Base-by-base conservation (phyloP, 2,797 vertebrate species). In the Lateolabrax maculatus region DNA sequence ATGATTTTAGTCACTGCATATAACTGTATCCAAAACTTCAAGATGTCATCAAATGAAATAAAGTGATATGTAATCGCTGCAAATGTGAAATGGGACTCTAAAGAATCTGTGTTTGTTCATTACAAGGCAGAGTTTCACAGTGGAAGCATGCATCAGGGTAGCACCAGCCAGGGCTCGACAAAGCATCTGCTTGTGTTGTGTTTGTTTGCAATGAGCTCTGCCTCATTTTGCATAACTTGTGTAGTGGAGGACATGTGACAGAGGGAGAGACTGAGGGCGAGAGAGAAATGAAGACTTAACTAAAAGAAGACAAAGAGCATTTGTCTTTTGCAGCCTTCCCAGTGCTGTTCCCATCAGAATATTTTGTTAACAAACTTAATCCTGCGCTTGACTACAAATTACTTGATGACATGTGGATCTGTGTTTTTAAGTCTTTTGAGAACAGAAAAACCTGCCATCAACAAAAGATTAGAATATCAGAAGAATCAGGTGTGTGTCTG, bases 221-320 rank as follows among this genome's bases (percentile, higher is more conserved):
- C 81, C 89, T 93, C 75, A 71, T 91, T 96, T 95, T 95, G 94
- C 95, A 95, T 95, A 96, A 94, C 93, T 94, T 91, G 91, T 92
- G 87, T 92, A 93, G 93, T 81, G 89, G 88, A 88, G 89, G 89
- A 86, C 95, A 96, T 95, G 95, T 95, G 95, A 94, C 85, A 27
- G 64, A 83, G 89, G 72, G 88, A 89, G 88, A 90, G 89, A 85
- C 82, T 6, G 90, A 91, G 85, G 86, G 92, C 78, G 83, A 93
- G 87, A 53, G 79, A 88, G 81, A 90, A 85, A 85, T 71, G 49
- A 86, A 85, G 86, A 89, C 88, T 80, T 83, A 92, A 90, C 80
- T 43, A 68, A 81, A 84, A 76, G 77, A 83, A 88, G 79, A 93
- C 93, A 93, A 93, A 91, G 91, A 86, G 76, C 75, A 66, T 88